Evolutionary conservation across 2,888 invertebrate genomes (phyloP), one percentile per base, ranked within the genome.

Genomic region (Cyrtodaria siliqua): DNA sequence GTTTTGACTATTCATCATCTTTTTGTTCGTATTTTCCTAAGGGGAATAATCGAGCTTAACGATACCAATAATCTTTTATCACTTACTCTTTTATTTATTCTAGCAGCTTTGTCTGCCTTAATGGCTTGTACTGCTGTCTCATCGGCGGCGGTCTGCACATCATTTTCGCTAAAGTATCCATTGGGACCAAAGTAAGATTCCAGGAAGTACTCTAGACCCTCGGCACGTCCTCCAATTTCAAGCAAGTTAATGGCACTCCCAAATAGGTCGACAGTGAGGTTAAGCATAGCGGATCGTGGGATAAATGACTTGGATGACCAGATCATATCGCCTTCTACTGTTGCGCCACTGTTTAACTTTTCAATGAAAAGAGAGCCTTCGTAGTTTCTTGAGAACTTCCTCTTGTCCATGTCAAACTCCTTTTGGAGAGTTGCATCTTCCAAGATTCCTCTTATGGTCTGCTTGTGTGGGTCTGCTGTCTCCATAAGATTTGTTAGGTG

Each of bases 381-480:
- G 89, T 96, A 97, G 92, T 97, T 98, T 47, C 96, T 95, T 0
- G 98, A 98, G 93, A 96, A 98, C 94, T 98, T 98, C 64, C 97
- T 94, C 57, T 96, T 95, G 91, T 98, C 98, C 42, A 96, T 95
- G 84, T 96, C 96, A 91, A 97, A 98, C 90, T 97, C 97, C n/a
- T 96, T 95, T 27, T 95, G 95, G 0, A 98, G 93, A 76, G 95
- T 95, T 82, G 96, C 95, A 81, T 97, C 97, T 0, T 97, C 95
- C 1, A 99, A 93, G n/a, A 98, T 94, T 60, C 96, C 96, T 91
- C 97, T 97, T 56, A 97, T 95, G 91, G 97, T 96, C 44, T 97
- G 95, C 74, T 96, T 95, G 38, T 96, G 96, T 0, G 97, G 97
- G 4, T 96, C 95, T 0, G 97, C 96, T 0, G 97, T 97, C 86